Percentiles rank a stretch among this genome's conserved stretches.
Evolutionary conservation across 2,113 vertebrate genomes (phyloP).

Genomic region (Coptodon bakossiorum): DNA sequence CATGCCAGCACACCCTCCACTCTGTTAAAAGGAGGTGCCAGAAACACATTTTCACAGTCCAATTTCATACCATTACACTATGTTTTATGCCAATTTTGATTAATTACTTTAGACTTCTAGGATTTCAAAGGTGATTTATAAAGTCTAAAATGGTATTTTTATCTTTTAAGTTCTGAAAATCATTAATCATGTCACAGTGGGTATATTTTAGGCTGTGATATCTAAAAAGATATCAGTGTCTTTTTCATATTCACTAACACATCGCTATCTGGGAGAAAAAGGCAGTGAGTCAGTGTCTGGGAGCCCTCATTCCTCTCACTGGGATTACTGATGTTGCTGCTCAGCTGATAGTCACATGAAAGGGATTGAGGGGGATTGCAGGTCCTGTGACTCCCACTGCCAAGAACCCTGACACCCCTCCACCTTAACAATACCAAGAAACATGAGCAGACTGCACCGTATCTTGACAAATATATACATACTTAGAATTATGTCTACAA

Average conservation of each 20-base stretch:
- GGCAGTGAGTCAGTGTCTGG: background rate
- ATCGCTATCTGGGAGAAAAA: background rate
- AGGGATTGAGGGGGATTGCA: conserved; percentile 77
- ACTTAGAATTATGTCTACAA: background rate
- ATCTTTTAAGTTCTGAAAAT: background rate
- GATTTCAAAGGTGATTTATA: background rate
- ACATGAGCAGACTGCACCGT: background rate
- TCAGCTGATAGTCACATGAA: conserved; percentile 97
- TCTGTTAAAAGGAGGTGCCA: background rate
- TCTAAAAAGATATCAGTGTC: background rate
- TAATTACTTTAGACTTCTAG: background rate
- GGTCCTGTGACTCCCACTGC: conserved; percentile 74
- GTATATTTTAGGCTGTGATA: background rate
- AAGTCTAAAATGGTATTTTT: background rate
- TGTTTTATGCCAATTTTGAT: background rate
- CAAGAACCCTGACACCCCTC: conserved; percentile 30
- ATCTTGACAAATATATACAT: background rate
- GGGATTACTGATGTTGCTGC: conserved; percentile 59
- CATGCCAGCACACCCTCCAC: background rate
- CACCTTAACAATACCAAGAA: background rate
- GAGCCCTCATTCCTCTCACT: conserved; percentile 47
- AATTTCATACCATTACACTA: background rate
- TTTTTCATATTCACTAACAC: background rate
- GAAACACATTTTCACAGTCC: background rate
- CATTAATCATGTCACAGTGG: background rate